These are phyloP conservation scores for Litoditis marina DNA, from an alignment of 2,888 invertebrate genomes.

Conservation along the genomic window DNA sequence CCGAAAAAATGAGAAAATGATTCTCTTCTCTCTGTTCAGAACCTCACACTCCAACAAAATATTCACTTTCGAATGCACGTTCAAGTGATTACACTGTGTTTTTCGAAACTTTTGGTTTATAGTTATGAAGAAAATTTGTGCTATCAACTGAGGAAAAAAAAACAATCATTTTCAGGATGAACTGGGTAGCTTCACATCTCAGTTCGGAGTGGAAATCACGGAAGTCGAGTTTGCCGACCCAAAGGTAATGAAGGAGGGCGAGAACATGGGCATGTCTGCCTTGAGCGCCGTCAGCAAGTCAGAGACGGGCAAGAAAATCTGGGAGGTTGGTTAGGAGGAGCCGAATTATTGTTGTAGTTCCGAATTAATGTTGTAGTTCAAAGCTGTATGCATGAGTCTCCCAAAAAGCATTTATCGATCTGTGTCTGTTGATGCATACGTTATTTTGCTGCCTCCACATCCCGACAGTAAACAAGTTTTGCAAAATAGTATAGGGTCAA, in stretches of 20 bases:
- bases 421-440: no score
- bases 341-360: neutral
- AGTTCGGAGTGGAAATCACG: constrained; percentile 63
- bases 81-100: no score
- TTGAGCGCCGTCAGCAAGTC: constrained; percentile 39
- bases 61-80: no score
- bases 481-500: no score
- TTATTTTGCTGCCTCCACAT: no score
- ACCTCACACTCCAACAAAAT: no score
- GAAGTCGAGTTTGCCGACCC: constrained; percentile 62
- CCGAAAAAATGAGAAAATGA: no score
- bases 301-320: constrained; percentile 44
- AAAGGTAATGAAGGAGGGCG: constrained; percentile 51
- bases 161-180: constrained; percentile 57
- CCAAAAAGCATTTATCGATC: neutral
- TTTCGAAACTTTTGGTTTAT: neutral
- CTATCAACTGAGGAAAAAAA: no score
- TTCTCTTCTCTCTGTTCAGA: no score
- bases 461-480: no score
- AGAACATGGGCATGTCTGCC: constrained; percentile 52
- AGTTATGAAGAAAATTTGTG: neutral
- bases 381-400: neutral
- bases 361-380: neutral
- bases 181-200: constrained; percentile 60
- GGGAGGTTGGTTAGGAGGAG: constrained; percentile 34